Conservation (phyloP, 2,113 vertebrate species). For the Falco punctatus region DNA sequence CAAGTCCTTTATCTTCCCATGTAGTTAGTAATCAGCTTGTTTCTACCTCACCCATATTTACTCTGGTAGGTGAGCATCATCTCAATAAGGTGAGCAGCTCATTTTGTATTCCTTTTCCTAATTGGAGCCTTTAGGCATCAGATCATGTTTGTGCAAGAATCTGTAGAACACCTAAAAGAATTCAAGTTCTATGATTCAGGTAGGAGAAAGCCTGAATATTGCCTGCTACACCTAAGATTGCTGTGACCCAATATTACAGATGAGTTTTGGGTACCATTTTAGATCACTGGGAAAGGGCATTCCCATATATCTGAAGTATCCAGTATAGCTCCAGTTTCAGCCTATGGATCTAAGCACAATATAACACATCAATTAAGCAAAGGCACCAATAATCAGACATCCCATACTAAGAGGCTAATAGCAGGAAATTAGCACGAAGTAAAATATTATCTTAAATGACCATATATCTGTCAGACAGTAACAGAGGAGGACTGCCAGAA, state of each 20-base stretch:
- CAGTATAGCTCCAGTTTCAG: not conserved
- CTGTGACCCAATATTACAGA: not conserved
- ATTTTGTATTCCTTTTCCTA: constrained; percentile 43
- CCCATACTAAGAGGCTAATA: not conserved
- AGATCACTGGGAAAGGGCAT: not conserved
- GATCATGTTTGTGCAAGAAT: constrained; percentile 35
- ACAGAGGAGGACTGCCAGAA: not conserved
- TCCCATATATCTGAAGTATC: not conserved
- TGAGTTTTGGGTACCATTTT: not conserved
- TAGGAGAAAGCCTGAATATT: not conserved
- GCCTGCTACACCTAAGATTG: not conserved
- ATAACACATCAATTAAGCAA: not conserved
- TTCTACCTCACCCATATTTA: constrained; percentile 57
- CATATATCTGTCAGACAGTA: not conserved
- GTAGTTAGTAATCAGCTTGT: constrained; percentile 28
- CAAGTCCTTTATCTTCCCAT: constrained; percentile 61
- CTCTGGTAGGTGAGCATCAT: constrained; percentile 31
- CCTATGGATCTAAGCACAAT: not conserved
- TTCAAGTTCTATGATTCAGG: not conserved
- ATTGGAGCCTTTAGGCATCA: constrained; percentile 13
- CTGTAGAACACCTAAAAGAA: not conserved
- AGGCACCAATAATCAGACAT: not conserved
- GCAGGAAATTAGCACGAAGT: constrained; percentile 17
- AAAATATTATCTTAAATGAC: constrained; percentile 1
- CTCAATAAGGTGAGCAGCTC: constrained; percentile 18